Evolutionary conservation across 2,888 invertebrate genomes (phyloP).

Genomic region (Acleris cristana): DNA sequence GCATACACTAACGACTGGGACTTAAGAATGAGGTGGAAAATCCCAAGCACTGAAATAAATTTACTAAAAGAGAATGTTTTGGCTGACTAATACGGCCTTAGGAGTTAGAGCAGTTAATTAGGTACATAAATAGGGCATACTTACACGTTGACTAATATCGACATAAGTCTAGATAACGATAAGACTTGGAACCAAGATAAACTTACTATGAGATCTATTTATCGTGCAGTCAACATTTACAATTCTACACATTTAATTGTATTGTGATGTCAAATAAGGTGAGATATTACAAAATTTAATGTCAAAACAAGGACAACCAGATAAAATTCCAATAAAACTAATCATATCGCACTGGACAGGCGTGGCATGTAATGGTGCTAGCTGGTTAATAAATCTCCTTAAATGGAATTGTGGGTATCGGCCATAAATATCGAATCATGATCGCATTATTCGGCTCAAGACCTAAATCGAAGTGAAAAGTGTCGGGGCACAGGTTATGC

Average conservation of each 20-base stretch:
- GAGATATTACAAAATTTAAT: conserved; percentile 29
- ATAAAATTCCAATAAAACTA: conserved; percentile 39
- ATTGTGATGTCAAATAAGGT: conserved; percentile 24
- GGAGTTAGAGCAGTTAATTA: too few relatives aligned
- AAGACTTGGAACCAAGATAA: conserved; percentile 2
- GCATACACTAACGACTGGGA: neutral
- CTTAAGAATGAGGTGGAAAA: too few relatives aligned
- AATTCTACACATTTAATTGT: conserved; percentile 21
- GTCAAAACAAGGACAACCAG: conserved; percentile 32
- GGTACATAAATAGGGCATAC: neutral
- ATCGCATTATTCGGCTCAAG: conserved; percentile 49
- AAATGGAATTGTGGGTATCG: conserved; percentile 35
- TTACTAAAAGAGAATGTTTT: neutral
- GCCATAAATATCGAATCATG: conserved; percentile 47
- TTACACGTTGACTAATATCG: conserved; percentile 1
- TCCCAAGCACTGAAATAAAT: too few relatives aligned
- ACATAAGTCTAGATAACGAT: neutral
- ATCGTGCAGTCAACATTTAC: conserved; percentile 6
- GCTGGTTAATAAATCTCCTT: conserved; percentile 37
- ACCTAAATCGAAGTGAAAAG: conserved; percentile 54
- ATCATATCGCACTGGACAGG: conserved; percentile 34
- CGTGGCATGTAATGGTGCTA: conserved; percentile 37
- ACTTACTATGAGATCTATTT: conserved; percentile 7
- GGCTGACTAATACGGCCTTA: conserved; percentile 1
- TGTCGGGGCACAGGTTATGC: conserved; percentile 65